Conservation (phyloP, 2,113 vertebrate species). For the Aegithalos caudatus region DNA sequence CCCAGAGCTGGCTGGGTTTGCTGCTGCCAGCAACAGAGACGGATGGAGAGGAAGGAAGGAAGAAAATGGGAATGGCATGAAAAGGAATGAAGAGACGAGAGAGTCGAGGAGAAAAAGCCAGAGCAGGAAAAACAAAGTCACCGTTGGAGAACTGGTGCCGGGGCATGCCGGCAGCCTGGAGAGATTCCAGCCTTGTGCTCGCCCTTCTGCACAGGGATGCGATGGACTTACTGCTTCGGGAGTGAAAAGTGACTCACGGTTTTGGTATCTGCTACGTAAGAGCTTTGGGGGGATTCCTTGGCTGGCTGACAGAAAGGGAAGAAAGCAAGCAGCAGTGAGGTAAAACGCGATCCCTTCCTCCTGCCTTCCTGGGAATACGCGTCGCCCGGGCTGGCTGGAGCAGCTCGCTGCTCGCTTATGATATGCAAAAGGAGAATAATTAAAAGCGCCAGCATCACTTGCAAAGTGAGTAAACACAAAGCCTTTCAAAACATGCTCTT, state of each 20-base stretch:
- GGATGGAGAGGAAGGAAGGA: slow-evolving; percentile 56
- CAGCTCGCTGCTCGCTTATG: slow-evolving; percentile 72
- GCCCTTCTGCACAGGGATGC: slow-evolving; percentile 6
- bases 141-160: slow-evolving; percentile 34
- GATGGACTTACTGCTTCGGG: slow-evolving; percentile 57
- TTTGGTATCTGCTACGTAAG: slow-evolving; percentile 79
- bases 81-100: slow-evolving; percentile 45
- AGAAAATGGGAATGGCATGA: slow-evolving; percentile 34
- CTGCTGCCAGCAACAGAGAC: slow-evolving; percentile 62
- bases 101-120: slow-evolving; percentile 54
- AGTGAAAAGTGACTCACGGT: slow-evolving; percentile 70
- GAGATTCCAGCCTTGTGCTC: slow-evolving; percentile 49
- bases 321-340: slow-evolving; percentile 73
- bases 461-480: slow-evolving; percentile 81
- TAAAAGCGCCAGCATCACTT: slow-evolving; percentile 77
- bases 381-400: slow-evolving; percentile 58
- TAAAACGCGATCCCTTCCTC: slow-evolving; percentile 66
- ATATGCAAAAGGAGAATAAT: slow-evolving; percentile 76
- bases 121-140: slow-evolving; percentile 61
- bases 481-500: slow-evolving; percentile 75
- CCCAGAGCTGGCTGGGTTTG: slow-evolving; percentile 66
- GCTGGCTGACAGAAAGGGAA: slow-evolving; percentile 76
- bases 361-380: slow-evolving; percentile 70
- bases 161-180: slow-evolving; percentile 59
- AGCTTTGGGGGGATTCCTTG: slow-evolving; percentile 80